A percentile compares a stretch with the other conserved stretches of the same genome.
phyloP scores from a whole-genome alignment of 2,797 vertebrate species.

The Tapera naevia region DNA sequence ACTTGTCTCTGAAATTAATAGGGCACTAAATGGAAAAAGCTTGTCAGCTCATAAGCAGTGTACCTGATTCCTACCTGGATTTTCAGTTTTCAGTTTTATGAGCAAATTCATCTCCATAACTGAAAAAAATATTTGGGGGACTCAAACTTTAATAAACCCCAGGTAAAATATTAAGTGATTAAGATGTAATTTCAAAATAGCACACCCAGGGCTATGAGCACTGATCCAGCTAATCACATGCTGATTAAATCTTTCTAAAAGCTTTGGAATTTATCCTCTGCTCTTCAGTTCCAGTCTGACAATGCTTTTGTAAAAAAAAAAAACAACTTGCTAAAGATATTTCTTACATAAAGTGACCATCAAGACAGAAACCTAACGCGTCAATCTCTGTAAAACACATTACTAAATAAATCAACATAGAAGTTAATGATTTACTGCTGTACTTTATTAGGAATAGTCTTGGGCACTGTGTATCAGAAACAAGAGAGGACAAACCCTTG shows the following conservation, averaged over 20 bases:
- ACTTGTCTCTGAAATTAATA: neutral
- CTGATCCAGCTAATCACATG: neutral
- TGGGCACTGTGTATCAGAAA: neutral
- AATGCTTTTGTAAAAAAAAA: neutral
- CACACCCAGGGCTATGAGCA: neutral
- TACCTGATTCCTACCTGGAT: neutral
- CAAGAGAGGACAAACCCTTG: neutral
- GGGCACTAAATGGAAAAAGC: neutral
- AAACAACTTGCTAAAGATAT: neutral
- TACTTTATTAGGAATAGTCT: neutral
- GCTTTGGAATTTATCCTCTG: slow-evolving; percentile 10
- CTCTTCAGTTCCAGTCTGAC: neutral
- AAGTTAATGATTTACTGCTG: neutral
- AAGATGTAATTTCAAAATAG: neutral
- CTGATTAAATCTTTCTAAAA: neutral
- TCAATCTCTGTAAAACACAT: neutral
- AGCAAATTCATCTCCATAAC: neutral
- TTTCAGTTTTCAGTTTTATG: neutral
- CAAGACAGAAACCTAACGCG: neutral
- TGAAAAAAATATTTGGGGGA: neutral
- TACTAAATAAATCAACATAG: neutral
- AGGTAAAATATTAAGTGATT: neutral
- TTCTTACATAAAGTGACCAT: neutral
- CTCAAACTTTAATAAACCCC: neutral
- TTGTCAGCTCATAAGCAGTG: neutral